Conservation (phyloP, 2,797 vertebrate species). For the Fringilla coelebs region DNA sequence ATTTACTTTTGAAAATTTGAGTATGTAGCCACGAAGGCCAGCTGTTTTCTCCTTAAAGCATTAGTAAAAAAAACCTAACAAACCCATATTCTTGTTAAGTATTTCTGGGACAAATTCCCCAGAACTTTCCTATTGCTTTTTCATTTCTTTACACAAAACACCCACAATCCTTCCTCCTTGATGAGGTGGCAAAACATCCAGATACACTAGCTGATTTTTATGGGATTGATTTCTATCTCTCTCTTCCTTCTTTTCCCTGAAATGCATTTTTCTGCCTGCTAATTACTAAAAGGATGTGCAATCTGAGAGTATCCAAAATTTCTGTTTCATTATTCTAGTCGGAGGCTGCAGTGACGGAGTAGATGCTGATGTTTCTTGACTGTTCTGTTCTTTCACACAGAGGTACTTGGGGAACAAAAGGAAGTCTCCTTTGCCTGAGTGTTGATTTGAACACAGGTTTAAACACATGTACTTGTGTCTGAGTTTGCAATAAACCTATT, state of each 20-base stretch:
- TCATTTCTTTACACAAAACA: not conserved
- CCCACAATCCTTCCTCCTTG: not conserved
- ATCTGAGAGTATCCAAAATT: not conserved
- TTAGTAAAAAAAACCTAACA: not conserved
- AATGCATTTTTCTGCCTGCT: not conserved
- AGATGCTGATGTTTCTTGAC: not conserved
- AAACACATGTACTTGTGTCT: accelerated
- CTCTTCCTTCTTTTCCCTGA: not conserved
- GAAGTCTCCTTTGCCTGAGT: not conserved
- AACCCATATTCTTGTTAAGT: not conserved
- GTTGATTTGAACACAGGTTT: not conserved
- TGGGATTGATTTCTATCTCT: not conserved
- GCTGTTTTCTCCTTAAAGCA: not conserved
- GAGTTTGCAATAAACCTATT: not conserved
- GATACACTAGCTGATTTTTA: not conserved
- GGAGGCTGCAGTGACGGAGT: not conserved
- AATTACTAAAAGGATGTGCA: not conserved
- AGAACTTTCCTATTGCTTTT: not conserved
- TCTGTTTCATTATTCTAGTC: not conserved
- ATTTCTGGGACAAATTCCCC: not conserved
- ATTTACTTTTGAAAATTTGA: not conserved
- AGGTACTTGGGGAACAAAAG: not conserved
- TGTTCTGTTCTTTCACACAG: not conserved
- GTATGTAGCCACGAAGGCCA: not conserved
- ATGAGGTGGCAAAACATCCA: not conserved